These are phyloP conservation scores for Calameuta filiformis DNA, from an alignment of 2,888 invertebrate species.

Conservation along the genomic window DNA sequence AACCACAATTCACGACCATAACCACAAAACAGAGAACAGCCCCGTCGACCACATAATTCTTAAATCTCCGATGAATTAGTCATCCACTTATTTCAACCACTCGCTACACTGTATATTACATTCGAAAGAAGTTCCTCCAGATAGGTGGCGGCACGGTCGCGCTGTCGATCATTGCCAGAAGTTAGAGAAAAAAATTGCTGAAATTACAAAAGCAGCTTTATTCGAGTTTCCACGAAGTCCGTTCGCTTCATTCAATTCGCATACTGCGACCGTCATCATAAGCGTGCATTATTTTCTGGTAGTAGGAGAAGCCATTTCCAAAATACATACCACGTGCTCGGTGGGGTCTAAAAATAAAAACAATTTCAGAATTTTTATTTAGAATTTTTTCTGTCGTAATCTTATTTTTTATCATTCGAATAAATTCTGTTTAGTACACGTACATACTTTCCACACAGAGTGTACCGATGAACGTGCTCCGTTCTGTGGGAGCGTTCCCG, in stretches of 20 bases:
- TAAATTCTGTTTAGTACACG: neutral
- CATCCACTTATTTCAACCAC: neutral
- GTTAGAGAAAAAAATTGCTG: neutral
- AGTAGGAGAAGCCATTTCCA: neutral
- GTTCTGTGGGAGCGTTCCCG: slow-evolving; percentile 16
- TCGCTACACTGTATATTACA: neutral
- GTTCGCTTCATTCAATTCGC: neutral
- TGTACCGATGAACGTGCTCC: slow-evolving; percentile 6
- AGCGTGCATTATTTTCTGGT: neutral
- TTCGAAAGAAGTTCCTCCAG: neutral
- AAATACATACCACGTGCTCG: neutral
- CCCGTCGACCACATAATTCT: neutral
- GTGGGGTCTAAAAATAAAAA: neutral
- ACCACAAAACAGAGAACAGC: neutral
- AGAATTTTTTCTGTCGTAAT: neutral
- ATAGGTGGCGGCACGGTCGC: neutral
- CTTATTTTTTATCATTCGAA: neutral
- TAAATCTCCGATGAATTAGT: neutral
- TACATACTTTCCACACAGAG: neutral
- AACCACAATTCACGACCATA: neutral
- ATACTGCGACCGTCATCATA: neutral
- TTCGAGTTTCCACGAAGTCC: neutral
- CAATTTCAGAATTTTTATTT: neutral
- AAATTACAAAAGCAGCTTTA: neutral
- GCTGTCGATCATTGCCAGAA: neutral